Base-by-base conservation (phyloP, 2,113 vertebrate genomes). In the Lepisosteus oculatus region DNA sequence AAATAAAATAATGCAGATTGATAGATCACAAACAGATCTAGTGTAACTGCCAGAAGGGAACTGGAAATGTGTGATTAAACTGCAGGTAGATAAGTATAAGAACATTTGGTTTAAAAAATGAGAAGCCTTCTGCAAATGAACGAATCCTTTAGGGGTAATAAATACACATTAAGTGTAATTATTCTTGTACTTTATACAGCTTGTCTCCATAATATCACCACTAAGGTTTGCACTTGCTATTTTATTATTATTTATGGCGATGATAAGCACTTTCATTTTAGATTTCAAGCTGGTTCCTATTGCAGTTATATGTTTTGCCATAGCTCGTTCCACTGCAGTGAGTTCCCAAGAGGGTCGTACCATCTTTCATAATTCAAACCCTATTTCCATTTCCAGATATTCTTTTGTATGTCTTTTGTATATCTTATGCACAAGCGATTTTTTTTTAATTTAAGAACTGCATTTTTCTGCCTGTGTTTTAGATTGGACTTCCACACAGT, bases 131-230 rank as follows among this genome's bases (percentile, higher is more conserved):
- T 71, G 76, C 73, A 80, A 79, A 77, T 41, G 15, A 76, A 78
- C 69, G 67, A 79, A 81, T 80, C 80, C 82, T 80, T 44, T 3
- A 78, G 81, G 71, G 77, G 72, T 81, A 76, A 85, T 87, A 84
- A 83, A 87, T 85, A 77, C 51, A 55, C 71, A 80, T 86, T 83
- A 86, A 80, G 78, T 80, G 75, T 84, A 84, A 87, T 88, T 89
- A 85, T 83, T 80, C 80, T 71, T 75, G 8, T 80, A 83, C 80
- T 86, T 85, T 74, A 79, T 77, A 79, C 84, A 79, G 76, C 61
- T 76, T 79, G 65, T 81, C 79, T 84, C 77, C 75, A 77, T 76
- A 81, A 83, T 76, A 74, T 74, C 70, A 68, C 68, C 2, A 42
- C 72, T 63, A 67, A 74, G 63, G 77, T 78, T 76, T 76, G 78